Evolutionary conservation across 2,113 vertebrate species (phyloP), one percentile per base, ranked within the genome.

Genomic region (Copsychus sechellarum): DNA sequence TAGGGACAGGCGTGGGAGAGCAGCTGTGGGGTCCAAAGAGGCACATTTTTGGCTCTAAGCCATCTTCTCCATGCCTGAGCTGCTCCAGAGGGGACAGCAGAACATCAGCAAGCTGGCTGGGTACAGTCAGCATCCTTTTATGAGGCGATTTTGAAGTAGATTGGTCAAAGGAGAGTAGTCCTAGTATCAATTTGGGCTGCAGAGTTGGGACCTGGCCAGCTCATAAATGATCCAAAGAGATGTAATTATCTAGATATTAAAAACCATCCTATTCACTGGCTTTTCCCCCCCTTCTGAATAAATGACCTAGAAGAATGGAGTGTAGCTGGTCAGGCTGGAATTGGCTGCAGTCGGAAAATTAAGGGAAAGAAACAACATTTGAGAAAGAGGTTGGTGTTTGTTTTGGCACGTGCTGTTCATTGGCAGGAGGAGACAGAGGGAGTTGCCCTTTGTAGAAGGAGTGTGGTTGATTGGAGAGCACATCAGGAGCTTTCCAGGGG

Each of bases 181-280:
- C 0, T 47, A 81, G 24, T 56, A 65, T 60, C 82, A 79, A 2
- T 86, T 94, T 86, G 76, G 48, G 78, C 69, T 79, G 82, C 76
- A 67, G 91, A 92, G 69, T 1, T 95, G 92, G 88, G 67, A 83
- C 26, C 29, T 1, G 5, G 92, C 69, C 95, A 94, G 69, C 62
- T 95, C 82, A 61, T 93, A 84, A 96, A 93, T 67, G 80, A 96
- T 76, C 82, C 11, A 14, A 92, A 89, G n/a, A 71, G 36, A 25
- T 81, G 53, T 42, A 88, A 96, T 95, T 94, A 94, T 84, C 72
- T 38, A 72, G 69, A 61, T 95, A 84, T 93, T 92, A 79, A 89
- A 90, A 93, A 15, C 20, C 48, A 20, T 79, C 88, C n/a, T 78
- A 38, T 88, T 93, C 53, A 60, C 57, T 86, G 67, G 14, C n/a